Conservation (phyloP, 2,113 vertebrate species). For the Gavia stellata region DNA sequence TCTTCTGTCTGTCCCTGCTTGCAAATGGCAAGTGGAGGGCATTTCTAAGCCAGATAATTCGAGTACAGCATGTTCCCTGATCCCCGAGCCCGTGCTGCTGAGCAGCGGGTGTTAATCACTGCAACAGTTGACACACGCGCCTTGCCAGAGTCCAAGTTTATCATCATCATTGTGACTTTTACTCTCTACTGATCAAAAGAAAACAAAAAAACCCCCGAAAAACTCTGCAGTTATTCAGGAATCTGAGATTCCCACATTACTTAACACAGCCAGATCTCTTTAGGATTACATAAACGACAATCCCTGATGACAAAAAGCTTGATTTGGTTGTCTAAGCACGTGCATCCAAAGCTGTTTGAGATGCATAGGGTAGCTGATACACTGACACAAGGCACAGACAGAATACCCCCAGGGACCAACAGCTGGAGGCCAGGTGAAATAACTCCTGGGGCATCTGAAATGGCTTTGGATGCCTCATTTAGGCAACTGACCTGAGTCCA, state of each 20-base stretch:
- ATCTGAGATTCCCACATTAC: background rate
- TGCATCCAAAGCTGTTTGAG: background rate
- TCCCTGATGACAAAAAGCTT: background rate
- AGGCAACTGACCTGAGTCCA: background rate
- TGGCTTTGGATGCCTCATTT: background rate
- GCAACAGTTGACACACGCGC: background rate
- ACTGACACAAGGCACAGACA: background rate
- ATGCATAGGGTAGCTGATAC: background rate
- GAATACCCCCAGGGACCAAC: background rate
- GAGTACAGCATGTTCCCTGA: slow-evolving; percentile 41
- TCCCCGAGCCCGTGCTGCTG: background rate
- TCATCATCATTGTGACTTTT: background rate
- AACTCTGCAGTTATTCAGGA: background rate
- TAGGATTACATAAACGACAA: background rate
- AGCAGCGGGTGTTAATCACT: background rate
- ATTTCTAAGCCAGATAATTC: slow-evolving; percentile 28
- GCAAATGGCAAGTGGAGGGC: slow-evolving; percentile 39
- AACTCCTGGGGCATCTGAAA: background rate
- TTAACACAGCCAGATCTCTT: background rate
- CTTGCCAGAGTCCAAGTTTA: background rate
- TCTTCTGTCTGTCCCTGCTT: slow-evolving; percentile 41
- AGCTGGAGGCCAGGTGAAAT: background rate
- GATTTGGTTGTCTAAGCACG: background rate
- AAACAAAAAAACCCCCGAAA: background rate
- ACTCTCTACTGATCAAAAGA: background rate